A percentile compares a stretch with the other conserved stretches of the same genome.
Conservation (phyloP, 2,888 invertebrate genomes). For the Boloria selene region DNA sequence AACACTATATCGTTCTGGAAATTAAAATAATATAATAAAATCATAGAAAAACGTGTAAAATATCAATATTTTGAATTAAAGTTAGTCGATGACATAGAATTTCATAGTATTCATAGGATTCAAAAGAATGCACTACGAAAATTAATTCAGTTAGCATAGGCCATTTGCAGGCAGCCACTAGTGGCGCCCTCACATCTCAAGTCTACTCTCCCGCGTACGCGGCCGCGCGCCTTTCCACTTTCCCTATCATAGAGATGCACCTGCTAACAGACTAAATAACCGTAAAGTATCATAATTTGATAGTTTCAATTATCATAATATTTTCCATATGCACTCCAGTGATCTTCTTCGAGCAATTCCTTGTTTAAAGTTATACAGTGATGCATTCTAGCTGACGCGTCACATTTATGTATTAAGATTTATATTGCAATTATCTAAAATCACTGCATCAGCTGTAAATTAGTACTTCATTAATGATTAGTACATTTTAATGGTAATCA, state of each 20-base stretch:
- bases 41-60: conserved; percentile 63
- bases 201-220: conserved; percentile 27
- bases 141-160: conserved; percentile 41
- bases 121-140: conserved; percentile 46
- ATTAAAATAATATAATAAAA: conserved; percentile 73
- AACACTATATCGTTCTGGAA: conserved; percentile 62
- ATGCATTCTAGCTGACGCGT: too few species aligned
- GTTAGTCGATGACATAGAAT: conserved; percentile 65
- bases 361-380: too few species aligned
- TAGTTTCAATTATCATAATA: not conserved
- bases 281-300: not conserved
- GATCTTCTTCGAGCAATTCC: too few species aligned
- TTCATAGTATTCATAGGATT: conserved; percentile 58
- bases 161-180: conserved; percentile 35
- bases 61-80: conserved; percentile 65
- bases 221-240: conserved; percentile 22
- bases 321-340: not conserved
- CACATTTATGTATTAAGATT: too few species aligned
- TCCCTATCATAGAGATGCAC: conserved; percentile 11
- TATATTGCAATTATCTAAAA: too few species aligned
- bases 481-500: too few species aligned
- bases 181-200: conserved; percentile 40
- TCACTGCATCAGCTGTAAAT: too few species aligned
- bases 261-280: conserved; percentile 11
- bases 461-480: too few species aligned